Conservation (phyloP, 2,888 invertebrate species). For the Tigriopus californicus region DNA sequence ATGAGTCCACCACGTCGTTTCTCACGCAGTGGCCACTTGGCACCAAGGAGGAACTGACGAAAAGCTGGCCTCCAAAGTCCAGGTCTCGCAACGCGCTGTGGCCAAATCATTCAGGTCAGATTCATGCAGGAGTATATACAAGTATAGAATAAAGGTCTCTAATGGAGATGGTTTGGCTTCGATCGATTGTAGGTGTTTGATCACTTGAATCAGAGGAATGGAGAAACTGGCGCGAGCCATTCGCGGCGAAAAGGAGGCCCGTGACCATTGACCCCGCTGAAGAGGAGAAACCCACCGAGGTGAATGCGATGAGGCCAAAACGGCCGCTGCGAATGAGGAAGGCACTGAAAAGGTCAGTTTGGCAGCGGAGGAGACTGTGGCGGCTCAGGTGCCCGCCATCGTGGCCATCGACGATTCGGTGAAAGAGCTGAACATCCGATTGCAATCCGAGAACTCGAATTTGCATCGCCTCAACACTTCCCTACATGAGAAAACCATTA, state of each 20-base stretch:
- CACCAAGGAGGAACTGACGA: constrained; percentile 93
- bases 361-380: background rate
- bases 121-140: too few species aligned
- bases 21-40: constrained; percentile 90
- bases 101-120: constrained; percentile 79
- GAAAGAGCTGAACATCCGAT: constrained; percentile 61
- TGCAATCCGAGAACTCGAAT: constrained; percentile 73
- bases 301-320: background rate
- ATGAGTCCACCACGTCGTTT: constrained; percentile 88
- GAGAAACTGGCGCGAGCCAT: constrained; percentile 44
- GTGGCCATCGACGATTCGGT: constrained; percentile 55
- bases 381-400: background rate
- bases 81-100: constrained; percentile 81
- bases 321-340: background rate
- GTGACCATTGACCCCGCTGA: background rate
- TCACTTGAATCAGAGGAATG: constrained; percentile 80
- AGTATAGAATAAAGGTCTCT: too few species aligned
- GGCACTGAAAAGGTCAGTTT: background rate
- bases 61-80: constrained; percentile 61
- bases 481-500: constrained; percentile 83
- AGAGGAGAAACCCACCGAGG: background rate
- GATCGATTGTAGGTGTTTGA: constrained; percentile 77
- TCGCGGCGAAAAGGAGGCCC: background rate
- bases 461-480: constrained; percentile 78
- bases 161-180: too few species aligned